A percentile compares a stretch with the other conserved stretches of the same genome.
These are phyloP conservation scores for Acleris holmiana DNA, from an alignment of 2,888 invertebrate genomes.

Conservation along the genomic window DNA sequence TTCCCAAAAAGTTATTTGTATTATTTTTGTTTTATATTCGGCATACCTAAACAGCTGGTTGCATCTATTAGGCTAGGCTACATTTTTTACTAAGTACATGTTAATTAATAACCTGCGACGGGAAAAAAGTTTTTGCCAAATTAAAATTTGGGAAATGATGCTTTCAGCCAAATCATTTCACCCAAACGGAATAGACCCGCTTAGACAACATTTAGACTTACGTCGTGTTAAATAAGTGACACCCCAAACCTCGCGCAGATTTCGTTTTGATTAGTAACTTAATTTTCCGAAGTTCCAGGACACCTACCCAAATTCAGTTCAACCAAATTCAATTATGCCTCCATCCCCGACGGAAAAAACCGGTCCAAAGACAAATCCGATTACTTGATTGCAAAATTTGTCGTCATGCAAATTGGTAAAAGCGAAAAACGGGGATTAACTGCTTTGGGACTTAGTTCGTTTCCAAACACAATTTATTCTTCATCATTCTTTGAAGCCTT, in stretches of 20 bases:
- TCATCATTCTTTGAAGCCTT: constrained; percentile 20
- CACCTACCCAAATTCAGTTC: constrained; percentile 43
- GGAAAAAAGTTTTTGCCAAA: too few relatives aligned
- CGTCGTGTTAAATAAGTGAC: background rate
- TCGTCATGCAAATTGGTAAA: constrained; percentile 41
- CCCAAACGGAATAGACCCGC: too few relatives aligned
- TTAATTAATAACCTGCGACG: too few relatives aligned
- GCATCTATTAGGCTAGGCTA: too few relatives aligned
- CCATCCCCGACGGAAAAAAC: constrained; percentile 42
- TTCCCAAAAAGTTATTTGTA: too few relatives aligned
- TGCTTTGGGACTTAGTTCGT: constrained; percentile 35
- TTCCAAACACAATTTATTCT: constrained; percentile 34
- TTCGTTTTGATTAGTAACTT: constrained; percentile 18
- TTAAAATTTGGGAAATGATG: too few relatives aligned
- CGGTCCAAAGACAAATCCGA: constrained; percentile 51
- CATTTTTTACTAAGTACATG: too few relatives aligned
- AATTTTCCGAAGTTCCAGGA: constrained; percentile 25
- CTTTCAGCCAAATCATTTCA: too few relatives aligned
- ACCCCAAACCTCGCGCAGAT: constrained; percentile 2
- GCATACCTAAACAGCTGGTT: too few relatives aligned
- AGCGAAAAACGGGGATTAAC: constrained; percentile 32
- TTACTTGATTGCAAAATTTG: constrained; percentile 63
- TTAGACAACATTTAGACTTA: background rate
- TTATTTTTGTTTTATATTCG: too few relatives aligned
- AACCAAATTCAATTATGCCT: constrained; percentile 49